Percentiles rank a stretch among this genome's conserved stretches.
Conservation (phyloP, 2,888 invertebrate genomes). For the Spatulosminthurus flaviceps region DNA sequence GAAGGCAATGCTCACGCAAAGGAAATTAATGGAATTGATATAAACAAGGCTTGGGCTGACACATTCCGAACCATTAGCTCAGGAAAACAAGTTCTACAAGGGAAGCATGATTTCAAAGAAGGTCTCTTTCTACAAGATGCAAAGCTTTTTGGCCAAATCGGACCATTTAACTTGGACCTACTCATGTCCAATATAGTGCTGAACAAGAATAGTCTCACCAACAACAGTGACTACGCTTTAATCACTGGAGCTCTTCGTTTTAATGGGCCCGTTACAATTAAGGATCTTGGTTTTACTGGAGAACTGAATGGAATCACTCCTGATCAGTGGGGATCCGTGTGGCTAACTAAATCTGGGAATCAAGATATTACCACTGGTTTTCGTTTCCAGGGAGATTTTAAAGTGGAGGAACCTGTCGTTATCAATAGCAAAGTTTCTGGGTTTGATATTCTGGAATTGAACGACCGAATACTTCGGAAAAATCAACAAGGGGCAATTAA, state of each 20-base stretch:
- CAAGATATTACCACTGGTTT: slow-evolving; percentile 50
- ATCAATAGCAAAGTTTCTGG: slow-evolving; percentile 42
- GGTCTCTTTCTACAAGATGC: slow-evolving; percentile 24
- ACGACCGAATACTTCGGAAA: slow-evolving; percentile 43
- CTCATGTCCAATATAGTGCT: slow-evolving; percentile 43
- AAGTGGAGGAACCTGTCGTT: slow-evolving; percentile 18
- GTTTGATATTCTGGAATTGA: slow-evolving; percentile 46
- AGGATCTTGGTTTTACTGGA: slow-evolving; percentile 21
- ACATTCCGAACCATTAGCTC: slow-evolving; percentile 46
- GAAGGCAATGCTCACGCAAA: neutral
- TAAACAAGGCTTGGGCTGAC: slow-evolving; percentile 34
- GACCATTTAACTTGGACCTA: slow-evolving; percentile 30
- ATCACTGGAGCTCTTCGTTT: slow-evolving; percentile 15
- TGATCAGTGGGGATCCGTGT: slow-evolving; percentile 50
- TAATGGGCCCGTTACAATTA: neutral
- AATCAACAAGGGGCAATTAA: slow-evolving; percentile 43
- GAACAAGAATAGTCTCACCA: slow-evolving; percentile 21
- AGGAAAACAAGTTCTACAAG: slow-evolving; percentile 43
- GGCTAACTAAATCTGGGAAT: slow-evolving; percentile 45
- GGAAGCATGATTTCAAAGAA: slow-evolving; percentile 31
- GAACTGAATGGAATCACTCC: slow-evolving; percentile 40
- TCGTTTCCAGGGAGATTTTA: slow-evolving; percentile 29
- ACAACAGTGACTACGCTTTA: neutral
- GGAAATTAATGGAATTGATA: slow-evolving; percentile 43
- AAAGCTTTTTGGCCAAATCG: slow-evolving; percentile 33